A percentile compares a stretch with the other conserved stretches of the same genome.
These are phyloP conservation scores for Nyctibius bracteatus DNA, from an alignment of 2,113 vertebrate species.

Conservation along the genomic window DNA sequence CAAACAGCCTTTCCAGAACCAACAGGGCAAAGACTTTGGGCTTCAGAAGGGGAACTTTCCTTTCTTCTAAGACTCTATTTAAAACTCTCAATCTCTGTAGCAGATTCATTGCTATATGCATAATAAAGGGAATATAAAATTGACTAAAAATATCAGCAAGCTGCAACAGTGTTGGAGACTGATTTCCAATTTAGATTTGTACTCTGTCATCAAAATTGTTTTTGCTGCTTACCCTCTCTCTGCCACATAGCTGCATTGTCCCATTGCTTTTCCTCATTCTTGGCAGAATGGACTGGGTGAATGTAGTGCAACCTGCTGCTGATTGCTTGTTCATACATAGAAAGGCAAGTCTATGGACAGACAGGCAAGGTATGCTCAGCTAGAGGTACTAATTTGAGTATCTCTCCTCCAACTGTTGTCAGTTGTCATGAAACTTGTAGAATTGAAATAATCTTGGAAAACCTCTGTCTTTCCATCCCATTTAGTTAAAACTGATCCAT, in stretches of 20 bases:
- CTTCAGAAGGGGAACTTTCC: neutral
- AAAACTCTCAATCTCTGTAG: accelerated
- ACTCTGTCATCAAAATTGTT: neutral
- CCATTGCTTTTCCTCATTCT: neutral
- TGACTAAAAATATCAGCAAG: neutral
- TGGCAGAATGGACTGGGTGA: neutral
- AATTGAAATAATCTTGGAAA: neutral
- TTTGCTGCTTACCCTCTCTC: neutral
- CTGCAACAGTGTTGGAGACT: neutral
- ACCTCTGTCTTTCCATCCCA: neutral
- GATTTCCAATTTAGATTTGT: neutral
- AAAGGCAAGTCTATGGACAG: neutral
- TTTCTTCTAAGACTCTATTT: neutral
- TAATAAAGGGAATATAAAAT: neutral
- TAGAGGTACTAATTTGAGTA: neutral
- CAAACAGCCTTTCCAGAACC: neutral
- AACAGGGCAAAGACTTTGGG: neutral
- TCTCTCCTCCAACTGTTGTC: neutral
- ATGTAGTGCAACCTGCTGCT: accelerated
- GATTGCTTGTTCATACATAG: neutral
- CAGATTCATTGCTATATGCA: neutral
- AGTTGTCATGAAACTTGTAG: neutral
- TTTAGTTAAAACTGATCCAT: neutral
- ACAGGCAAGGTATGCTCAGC: neutral
- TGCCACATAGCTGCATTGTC: neutral